Base-by-base conservation (phyloP, 2,888 invertebrate species). In the Ligdia adustata region DNA sequence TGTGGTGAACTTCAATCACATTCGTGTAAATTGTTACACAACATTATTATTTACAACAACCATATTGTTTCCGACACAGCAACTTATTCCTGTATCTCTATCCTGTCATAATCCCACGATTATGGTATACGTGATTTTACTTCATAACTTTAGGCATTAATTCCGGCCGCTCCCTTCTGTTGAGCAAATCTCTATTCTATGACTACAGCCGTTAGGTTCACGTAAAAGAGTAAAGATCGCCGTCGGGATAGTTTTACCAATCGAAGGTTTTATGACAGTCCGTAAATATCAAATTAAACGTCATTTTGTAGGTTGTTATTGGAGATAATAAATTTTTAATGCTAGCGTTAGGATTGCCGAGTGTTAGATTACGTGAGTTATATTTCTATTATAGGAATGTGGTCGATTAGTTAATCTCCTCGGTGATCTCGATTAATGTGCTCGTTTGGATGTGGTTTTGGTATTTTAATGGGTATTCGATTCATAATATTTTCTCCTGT, bases 271-370 rank as follows among this genome's bases (percentile, higher is more conserved):
- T 49, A 49, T 38, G 48, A 43, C 38, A 43, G 28, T 33, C 37
- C 15, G 48, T 47, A 47, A 42, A 48, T 42, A 48, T 48, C 29
- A 16, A 48, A 48, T 43, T 49, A 49, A 49, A 33, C 38, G 29
- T 39, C 38, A 49, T 49, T 49, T 49, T 49, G 48, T 49, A 32
- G 48, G 48, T 34, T 34, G 42, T 49, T 48, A 48, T 42, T 38
- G 16, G 37, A 27, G 28, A 37, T 42, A 49, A 49, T 49, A 48
- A 43, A 49, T 49, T 38, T 48, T 49, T 49, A 49, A 49, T 49
- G 33, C 33, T n/a, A 24, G 22, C 32, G 2, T 38, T 22, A 28
- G 48, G 38, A 43, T 41, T 34, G 32, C 28, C 14, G 16, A 34
- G 47, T 41, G 41, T 47, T 37, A 43, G 22, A 28, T 43, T 42